Evolutionary conservation across 2,888 invertebrate species (phyloP).

Genomic region (Caenorhabditis wallacei): DNA sequence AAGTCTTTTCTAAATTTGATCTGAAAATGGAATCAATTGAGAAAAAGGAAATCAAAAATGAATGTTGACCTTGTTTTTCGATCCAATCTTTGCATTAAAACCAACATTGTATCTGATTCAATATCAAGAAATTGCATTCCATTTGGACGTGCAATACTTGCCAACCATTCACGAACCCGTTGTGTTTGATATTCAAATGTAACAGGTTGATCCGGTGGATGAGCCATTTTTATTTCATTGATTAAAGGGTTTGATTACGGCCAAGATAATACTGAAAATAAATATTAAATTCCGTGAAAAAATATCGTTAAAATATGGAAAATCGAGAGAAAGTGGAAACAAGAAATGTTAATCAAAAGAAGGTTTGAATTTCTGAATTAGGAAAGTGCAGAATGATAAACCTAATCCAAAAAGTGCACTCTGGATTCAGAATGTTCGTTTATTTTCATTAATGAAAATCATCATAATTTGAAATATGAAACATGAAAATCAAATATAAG

Average conservation of each 20-base stretch:
- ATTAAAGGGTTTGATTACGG: not conserved
- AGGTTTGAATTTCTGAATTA: too few species aligned
- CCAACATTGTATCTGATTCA: slow-evolving; percentile 9
- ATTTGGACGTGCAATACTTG: slow-evolving; percentile 37
- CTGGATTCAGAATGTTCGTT: too few species aligned
- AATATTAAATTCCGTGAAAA: not conserved
- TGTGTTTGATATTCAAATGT: slow-evolving; percentile 22
- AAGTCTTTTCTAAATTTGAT: slow-evolving; percentile 32
- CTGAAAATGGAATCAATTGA: slow-evolving; percentile 16
- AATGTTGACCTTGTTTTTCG: slow-evolving; percentile 19
- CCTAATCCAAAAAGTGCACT: too few species aligned
- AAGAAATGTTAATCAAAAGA: too few species aligned
- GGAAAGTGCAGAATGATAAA: too few species aligned
- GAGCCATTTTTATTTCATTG: slow-evolving; percentile 3
- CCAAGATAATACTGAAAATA: not conserved
- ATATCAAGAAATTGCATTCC: slow-evolving; percentile 37
- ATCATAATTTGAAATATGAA: too few species aligned
- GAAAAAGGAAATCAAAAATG: not conserved
- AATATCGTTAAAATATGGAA: too few species aligned
- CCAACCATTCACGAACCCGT: slow-evolving; percentile 32
- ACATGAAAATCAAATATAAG: too few species aligned
- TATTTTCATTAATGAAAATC: too few species aligned
- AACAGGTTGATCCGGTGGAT: slow-evolving; percentile 36
- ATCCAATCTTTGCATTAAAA: slow-evolving; percentile 26
- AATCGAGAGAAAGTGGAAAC: too few species aligned